Percentiles rank a stretch among this genome's conserved stretches.
phyloP scores from a whole-genome alignment of 2,113 vertebrate species.

The Coryphaenoides rupestris region DNA sequence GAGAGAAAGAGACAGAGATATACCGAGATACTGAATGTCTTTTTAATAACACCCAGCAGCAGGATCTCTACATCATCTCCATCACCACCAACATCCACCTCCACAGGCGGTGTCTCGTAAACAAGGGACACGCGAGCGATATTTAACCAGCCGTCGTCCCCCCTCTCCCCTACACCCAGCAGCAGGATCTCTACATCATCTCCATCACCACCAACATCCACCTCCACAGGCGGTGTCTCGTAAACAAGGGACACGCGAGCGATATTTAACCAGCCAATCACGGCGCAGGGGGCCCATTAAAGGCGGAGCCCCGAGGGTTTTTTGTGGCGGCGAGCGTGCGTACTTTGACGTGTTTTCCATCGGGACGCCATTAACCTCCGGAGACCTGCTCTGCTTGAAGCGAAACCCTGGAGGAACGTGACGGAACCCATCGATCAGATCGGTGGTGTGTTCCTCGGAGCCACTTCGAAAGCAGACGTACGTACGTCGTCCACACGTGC shows the following conservation, averaged over 20 bases:
- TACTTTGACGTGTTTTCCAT: constrained; percentile 1
- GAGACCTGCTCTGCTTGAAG: not conserved
- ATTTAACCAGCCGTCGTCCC: constrained; percentile 1
- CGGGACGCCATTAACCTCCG: not conserved
- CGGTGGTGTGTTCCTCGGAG: too few species aligned
- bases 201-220: constrained; percentile 19
- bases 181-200: constrained; percentile 17
- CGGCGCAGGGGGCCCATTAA: not conserved
- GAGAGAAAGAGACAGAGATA: too few species aligned
- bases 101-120: constrained; percentile 13
- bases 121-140: not conserved
- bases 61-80: constrained; percentile 17
- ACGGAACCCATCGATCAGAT: too few species aligned
- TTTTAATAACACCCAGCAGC: constrained; percentile 14
- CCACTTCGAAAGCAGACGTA: too few species aligned
- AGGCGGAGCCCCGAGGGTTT: constrained; percentile 2
- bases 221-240: constrained; percentile 17
- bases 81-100: constrained; percentile 20
- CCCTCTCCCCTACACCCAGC: too few species aligned
- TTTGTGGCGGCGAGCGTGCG: not conserved
- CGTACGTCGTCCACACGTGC: too few species aligned
- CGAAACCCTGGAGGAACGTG: not conserved
- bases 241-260: not conserved
- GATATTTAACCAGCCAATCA: constrained; percentile 1
- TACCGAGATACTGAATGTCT: not conserved